phyloP scores from a whole-genome alignment of 2,113 vertebrate genomes.

The Gallinago media region DNA sequence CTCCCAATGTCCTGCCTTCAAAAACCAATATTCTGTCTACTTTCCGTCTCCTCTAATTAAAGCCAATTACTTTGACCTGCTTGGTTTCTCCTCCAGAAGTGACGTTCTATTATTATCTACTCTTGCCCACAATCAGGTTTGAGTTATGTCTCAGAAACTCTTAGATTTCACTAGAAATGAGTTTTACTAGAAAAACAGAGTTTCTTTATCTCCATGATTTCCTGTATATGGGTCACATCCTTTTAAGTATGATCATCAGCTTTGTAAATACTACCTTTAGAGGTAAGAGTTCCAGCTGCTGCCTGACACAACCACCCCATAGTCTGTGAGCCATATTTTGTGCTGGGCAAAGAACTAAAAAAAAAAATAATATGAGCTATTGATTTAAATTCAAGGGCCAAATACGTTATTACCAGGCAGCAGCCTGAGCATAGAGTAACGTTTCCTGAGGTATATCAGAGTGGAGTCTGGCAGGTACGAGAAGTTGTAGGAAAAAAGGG shows the following conservation, averaged over 20 bases:
- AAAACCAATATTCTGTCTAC: not conserved
- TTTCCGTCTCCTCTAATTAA: slow-evolving; percentile 22
- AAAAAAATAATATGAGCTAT: not conserved
- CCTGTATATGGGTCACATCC: not conserved
- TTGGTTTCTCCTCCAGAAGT: not conserved
- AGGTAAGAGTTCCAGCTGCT: not conserved
- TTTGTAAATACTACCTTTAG: not conserved
- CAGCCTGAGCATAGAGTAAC: not conserved
- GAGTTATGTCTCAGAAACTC: not conserved
- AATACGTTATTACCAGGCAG: not conserved
- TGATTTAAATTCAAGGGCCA: not conserved
- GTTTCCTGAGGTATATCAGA: not conserved
- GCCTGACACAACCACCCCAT: not conserved
- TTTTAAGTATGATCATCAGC: not conserved
- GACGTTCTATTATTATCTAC: not conserved
- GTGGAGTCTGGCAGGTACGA: not conserved
- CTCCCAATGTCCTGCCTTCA: not conserved
- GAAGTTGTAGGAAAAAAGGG: not conserved
- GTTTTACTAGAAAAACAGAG: not conserved
- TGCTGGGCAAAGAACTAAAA: not conserved
- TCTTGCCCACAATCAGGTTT: not conserved
- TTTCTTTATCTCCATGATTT: slow-evolving; percentile 19
- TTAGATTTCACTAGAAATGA: slow-evolving; percentile 16
- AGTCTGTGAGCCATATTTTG: not conserved
- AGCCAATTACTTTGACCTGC: not conserved